Percentiles rank a stretch among this genome's conserved stretches.
phyloP scores from a whole-genome alignment of 2,888 invertebrate genomes.

The Ormyrus pomaceus region DNA sequence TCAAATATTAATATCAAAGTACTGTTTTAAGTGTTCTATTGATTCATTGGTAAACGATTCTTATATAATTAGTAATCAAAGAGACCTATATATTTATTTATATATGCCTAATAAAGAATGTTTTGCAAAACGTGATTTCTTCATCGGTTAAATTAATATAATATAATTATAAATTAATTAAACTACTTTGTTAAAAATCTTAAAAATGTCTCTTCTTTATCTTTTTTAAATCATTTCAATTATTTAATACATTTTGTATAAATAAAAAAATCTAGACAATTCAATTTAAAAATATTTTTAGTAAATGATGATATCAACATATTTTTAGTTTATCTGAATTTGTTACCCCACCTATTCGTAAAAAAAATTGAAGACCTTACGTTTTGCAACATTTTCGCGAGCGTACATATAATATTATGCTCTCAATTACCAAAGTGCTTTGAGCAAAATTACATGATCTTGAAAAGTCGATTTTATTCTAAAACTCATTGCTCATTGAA shows the following conservation, averaged over 20 bases:
- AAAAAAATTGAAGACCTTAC: background rate
- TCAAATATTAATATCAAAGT: too few species aligned
- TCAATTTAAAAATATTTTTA: background rate
- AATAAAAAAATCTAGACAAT: too few species aligned
- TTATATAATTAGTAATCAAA: constrained; percentile 13
- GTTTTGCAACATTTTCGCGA: constrained; percentile 17
- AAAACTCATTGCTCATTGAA: background rate
- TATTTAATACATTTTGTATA: too few species aligned
- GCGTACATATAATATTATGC: constrained; percentile 19
- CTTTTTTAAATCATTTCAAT: too few species aligned
- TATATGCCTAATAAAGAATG: constrained; percentile 1
- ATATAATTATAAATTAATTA: too few species aligned
- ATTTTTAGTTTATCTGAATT: background rate
- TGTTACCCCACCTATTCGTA: too few species aligned
- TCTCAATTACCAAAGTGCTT: constrained; percentile 44
- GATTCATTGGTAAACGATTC: background rate
- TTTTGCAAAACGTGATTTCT: constrained; percentile 16
- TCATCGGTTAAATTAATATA: too few species aligned
- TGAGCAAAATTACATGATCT: constrained; percentile 41
- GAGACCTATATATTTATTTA: constrained; percentile 34
- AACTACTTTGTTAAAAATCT: too few species aligned
- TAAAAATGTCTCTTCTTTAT: too few species aligned
- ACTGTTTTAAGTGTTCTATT: background rate
- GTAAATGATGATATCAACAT: background rate
- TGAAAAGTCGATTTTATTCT: constrained; percentile 30